Conservation (phyloP, 2,888 invertebrate species). For the Euclidia mi region DNA sequence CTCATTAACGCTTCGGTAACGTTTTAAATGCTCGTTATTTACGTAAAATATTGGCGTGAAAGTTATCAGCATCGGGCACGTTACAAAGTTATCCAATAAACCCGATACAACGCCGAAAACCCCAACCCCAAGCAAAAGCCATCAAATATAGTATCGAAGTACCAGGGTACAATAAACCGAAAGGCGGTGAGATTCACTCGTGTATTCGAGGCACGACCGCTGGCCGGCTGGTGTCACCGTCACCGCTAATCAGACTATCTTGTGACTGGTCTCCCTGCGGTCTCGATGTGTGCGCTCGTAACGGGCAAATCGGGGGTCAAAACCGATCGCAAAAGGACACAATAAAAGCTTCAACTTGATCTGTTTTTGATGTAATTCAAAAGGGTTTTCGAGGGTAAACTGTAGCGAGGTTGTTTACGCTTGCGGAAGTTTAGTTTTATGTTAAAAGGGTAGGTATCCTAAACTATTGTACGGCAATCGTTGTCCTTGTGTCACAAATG, state of each 20-base stretch:
- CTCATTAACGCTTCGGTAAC: not conserved
- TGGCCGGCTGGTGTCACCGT: constrained; percentile 61
- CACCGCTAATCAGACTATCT: constrained; percentile 78
- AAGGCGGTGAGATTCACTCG: constrained; percentile 50
- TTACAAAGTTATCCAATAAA: constrained; percentile 13
- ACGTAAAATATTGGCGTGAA: not conserved
- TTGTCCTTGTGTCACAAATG: too few relatives aligned
- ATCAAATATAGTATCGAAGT: constrained; percentile 32
- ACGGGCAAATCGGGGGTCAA: constrained; percentile 53
- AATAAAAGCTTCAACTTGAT: constrained; percentile 40
- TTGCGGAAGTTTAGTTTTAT: too few relatives aligned
- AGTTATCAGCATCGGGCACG: not conserved
- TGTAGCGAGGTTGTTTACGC: constrained; percentile 11
- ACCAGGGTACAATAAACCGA: constrained; percentile 45
- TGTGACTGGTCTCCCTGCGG: constrained; percentile 63
- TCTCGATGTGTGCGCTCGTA: constrained; percentile 54
- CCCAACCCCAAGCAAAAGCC: constrained; percentile 14
- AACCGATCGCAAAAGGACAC: constrained; percentile 42
- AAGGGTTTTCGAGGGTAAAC: constrained; percentile 22
- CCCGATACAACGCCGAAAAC: constrained; percentile 5
- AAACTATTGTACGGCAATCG: too few relatives aligned
- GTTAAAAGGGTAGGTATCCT: too few relatives aligned
- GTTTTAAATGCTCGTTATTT: too few relatives aligned
- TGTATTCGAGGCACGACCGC: constrained; percentile 64
- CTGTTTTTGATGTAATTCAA: constrained; percentile 39